These are phyloP conservation scores for Notamacropus eugenii DNA, from an alignment of 2,797 vertebrate species.

Conservation along the genomic window DNA sequence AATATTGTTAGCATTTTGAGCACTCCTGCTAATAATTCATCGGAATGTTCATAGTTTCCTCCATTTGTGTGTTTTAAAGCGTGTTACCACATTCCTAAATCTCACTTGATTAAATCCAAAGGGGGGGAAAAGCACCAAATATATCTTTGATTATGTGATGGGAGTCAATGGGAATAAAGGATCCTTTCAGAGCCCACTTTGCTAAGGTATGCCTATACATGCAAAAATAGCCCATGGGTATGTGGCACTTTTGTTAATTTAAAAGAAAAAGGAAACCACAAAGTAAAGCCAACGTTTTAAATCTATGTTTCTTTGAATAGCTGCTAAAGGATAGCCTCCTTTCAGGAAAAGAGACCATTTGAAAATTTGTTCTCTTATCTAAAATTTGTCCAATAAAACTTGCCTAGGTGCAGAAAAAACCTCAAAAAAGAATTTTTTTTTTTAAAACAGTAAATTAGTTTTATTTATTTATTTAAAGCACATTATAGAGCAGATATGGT, in stretches of 20 bases:
- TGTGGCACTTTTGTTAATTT: not conserved
- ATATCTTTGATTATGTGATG: conserved; percentile 65
- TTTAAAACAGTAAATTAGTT: not conserved
- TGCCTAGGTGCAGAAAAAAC: not conserved
- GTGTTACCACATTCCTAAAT: conserved; percentile 65
- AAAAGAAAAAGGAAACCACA: not conserved
- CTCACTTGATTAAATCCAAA: conserved; percentile 74
- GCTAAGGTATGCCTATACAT: not conserved
- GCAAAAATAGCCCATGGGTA: not conserved
- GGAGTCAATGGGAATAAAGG: conserved; percentile 69
- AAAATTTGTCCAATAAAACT: not conserved
- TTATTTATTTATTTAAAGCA: not conserved
- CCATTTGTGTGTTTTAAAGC: conserved; percentile 69
- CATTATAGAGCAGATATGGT: not conserved
- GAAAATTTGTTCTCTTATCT: not conserved
- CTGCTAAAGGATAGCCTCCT: not conserved
- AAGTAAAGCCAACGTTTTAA: not conserved
- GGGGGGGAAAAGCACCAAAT: conserved; percentile 10
- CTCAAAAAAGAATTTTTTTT: not conserved
- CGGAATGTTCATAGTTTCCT: conserved; percentile 47
- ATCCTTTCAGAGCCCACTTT: conserved; percentile 63
- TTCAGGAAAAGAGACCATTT: not conserved
- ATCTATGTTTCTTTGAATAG: not conserved
- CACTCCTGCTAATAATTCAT: conserved; percentile 69
- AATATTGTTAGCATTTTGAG: conserved; percentile 58